phyloP scores from a whole-genome alignment of 1,140 invertebrate species.

The Lamellibrachia luymesi region DNA sequence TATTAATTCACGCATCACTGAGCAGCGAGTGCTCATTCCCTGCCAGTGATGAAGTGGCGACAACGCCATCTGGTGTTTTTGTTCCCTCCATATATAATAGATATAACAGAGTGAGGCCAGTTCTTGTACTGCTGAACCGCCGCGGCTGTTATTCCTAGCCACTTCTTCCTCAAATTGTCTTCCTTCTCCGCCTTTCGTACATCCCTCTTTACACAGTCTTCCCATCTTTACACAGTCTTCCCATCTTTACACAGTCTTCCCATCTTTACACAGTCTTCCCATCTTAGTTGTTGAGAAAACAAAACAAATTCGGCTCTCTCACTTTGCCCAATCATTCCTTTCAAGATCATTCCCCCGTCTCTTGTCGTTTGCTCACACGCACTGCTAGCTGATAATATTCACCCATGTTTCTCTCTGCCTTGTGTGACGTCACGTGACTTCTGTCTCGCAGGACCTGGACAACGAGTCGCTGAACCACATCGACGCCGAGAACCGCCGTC shows the following conservation, averaged over 20 bases:
- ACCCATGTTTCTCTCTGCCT: background rate
- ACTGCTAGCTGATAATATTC: constrained; percentile 1
- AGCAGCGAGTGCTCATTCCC: background rate
- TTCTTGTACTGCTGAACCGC: too few relatives aligned
- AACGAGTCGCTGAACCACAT: constrained; percentile 54
- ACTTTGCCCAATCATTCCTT: too few relatives aligned
- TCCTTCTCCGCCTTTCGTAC: too few relatives aligned
- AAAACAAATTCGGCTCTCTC: too few relatives aligned
- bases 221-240: too few relatives aligned
- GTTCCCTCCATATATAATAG: background rate
- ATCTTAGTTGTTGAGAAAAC: too few relatives aligned
- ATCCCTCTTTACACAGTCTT: too few relatives aligned
- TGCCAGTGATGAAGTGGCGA: background rate
- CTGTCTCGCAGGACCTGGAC: constrained; percentile 52
- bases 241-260: too few relatives aligned
- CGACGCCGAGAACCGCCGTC: constrained; percentile 57
- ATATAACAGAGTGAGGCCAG: too few relatives aligned
- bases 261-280: too few relatives aligned
- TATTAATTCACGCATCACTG: background rate
- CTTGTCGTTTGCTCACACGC: background rate
- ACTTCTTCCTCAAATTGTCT: too few relatives aligned
- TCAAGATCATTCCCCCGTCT: background rate
- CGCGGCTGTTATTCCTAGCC: too few relatives aligned
- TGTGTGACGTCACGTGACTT: background rate
- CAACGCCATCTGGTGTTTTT: background rate